Evolutionary conservation across 2,888 invertebrate genomes (phyloP).

Genomic region (Cerceris rybyensis): DNA sequence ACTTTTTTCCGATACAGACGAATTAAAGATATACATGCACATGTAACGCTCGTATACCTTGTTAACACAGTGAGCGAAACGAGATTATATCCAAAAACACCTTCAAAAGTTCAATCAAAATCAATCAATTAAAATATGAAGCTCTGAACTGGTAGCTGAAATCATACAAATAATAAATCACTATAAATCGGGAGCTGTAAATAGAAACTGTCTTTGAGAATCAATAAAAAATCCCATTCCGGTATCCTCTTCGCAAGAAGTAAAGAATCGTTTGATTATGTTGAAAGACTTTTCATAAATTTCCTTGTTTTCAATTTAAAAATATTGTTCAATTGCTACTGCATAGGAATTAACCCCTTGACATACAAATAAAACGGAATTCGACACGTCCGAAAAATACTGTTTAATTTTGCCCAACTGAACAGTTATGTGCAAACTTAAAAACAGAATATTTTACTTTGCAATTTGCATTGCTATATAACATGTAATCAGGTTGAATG

Average conservation of each 20-base stretch:
- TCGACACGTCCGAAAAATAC: no score
- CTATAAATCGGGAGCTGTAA: constrained; percentile 78
- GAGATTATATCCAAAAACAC: constrained; percentile 59
- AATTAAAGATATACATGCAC: constrained; percentile 38
- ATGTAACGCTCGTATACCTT: constrained; percentile 40
- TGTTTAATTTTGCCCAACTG: no score
- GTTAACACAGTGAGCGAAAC: constrained; percentile 58
- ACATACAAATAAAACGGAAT: no score
- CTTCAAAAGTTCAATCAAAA: constrained; percentile 48
- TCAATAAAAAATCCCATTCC: constrained; percentile 91
- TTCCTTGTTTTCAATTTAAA: constrained; percentile 90
- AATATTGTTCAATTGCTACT: constrained; percentile 96
- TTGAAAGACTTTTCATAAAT: constrained; percentile 98
- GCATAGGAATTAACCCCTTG: constrained; percentile 98
- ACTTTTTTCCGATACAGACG: constrained; percentile 40
- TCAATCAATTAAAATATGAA: constrained; percentile 88
- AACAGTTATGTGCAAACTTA: no score
- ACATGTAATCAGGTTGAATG: no score
- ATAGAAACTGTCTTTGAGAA: constrained; percentile 87
- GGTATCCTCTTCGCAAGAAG: constrained; percentile 94
- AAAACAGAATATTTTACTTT: no score
- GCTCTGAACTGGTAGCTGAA: constrained; percentile 87
- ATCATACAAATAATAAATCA: no score
- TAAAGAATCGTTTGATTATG: constrained; percentile 97
- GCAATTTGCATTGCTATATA: no score